Conservation (phyloP, 1,140 invertebrate species). For the Phymorhynchus buccinoides region DNA sequence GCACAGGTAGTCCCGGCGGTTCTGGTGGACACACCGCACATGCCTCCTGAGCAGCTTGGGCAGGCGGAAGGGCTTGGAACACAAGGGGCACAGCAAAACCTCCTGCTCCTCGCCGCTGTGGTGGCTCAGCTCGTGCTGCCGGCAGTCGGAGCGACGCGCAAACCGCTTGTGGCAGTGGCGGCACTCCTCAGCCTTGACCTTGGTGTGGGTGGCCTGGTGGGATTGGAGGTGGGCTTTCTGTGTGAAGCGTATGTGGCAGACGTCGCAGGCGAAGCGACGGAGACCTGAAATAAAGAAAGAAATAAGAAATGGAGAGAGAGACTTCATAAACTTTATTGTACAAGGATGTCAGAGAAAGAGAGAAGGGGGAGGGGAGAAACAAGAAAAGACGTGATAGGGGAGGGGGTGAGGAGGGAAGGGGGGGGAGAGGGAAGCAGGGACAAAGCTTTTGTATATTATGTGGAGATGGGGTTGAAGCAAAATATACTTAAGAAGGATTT, state of each 20-base stretch:
- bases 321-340: too few relatives aligned
- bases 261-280: conserved; percentile 75
- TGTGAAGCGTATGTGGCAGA: conserved; percentile 77
- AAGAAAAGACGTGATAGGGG: background rate
- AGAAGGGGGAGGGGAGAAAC: background rate
- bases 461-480: too few relatives aligned
- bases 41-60: conserved; percentile 74
- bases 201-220: conserved; percentile 75
- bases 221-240: conserved; percentile 75
- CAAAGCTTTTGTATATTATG: too few relatives aligned
- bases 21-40: conserved; percentile 73
- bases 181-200: conserved; percentile 75
- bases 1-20: conserved; percentile 75
- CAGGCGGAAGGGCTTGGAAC: conserved; percentile 55
- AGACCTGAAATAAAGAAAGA: conserved; percentile 47
- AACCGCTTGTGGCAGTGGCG: conserved; percentile 73
- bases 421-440: background rate
- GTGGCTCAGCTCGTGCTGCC: conserved; percentile 58
- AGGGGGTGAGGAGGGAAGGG: too few relatives aligned
- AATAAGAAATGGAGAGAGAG: too few relatives aligned
- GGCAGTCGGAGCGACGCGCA: conserved; percentile 48
- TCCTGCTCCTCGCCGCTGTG: conserved; percentile 48
- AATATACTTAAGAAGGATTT: too few relatives aligned
- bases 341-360: too few relatives aligned
- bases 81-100: background rate